phyloP scores from a whole-genome alignment of 2,888 invertebrate genomes.

The Pterostichus niger region DNA sequence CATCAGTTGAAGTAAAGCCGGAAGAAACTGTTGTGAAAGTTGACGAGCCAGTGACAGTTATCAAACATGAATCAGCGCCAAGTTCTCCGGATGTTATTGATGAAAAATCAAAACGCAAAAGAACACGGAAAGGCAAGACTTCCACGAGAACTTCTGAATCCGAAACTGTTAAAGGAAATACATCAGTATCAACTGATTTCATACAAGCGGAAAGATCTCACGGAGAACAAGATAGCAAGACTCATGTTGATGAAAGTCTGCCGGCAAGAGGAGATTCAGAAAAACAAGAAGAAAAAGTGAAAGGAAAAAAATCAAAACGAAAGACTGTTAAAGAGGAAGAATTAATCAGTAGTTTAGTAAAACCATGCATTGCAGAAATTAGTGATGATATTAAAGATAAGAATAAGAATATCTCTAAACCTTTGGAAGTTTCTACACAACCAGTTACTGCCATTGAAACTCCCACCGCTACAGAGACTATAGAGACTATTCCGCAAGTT shows the following conservation, averaged over 20 bases:
- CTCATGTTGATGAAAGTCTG: conserved; percentile 22
- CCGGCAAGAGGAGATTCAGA: not conserved
- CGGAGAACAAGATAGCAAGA: conserved; percentile 30
- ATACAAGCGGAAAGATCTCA: conserved; percentile 32
- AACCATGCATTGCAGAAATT: conserved; percentile 23
- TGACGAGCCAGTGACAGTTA: conserved; percentile 28
- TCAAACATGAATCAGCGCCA: conserved; percentile 60
- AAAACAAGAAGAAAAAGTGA: conserved; percentile 34
- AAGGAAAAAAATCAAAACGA: conserved; percentile 40
- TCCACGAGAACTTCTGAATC: conserved; percentile 61
- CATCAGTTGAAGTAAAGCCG: conserved; percentile 25
- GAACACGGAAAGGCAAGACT: conserved; percentile 38
- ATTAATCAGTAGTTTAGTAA: conserved; percentile 40
- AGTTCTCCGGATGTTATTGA: conserved; percentile 52
- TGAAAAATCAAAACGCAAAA: conserved; percentile 41
- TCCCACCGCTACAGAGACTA: conserved; percentile 2
- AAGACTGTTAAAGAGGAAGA: conserved; percentile 58
- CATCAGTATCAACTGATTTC: conserved; percentile 40
- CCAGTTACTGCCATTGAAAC: conserved; percentile 65
- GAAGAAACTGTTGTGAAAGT: conserved; percentile 20
- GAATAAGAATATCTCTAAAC: conserved; percentile 30
- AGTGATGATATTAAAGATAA: conserved; percentile 8
- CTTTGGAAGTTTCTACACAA: conserved; percentile 61
- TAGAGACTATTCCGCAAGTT: too few species aligned
- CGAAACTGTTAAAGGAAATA: conserved; percentile 52